Evolutionary conservation across 2,888 invertebrate species (phyloP), one percentile per base, ranked within the genome.

Genomic region (Synanthedon vespiformis): DNA sequence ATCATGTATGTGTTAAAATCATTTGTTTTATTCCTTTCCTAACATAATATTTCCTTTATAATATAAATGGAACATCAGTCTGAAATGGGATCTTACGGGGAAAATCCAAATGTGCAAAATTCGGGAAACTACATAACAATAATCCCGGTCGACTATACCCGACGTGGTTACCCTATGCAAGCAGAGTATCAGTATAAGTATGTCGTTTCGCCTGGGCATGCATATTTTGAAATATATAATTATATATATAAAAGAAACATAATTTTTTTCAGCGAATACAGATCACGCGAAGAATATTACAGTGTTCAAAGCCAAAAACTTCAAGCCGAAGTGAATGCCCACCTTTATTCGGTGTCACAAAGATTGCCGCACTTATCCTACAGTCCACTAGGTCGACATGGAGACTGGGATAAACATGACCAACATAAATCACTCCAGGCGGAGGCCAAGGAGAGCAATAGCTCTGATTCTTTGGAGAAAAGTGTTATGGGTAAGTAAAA

Each of bases 281-380:
- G 88, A 50, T 82, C 88, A 0, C 80, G 88, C 0, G 88, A 88
- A 63, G 88, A 88, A 57, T 88, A 86, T 55, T 88, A 87, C 67
- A 86, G 83, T 50, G 81, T 83, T 0, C 88, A 88, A 68, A 83
- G 84, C 40, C 88, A 88, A 54, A 88, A 86, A 53, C 61, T 88
- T 1, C 88, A 88, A 57, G 87, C 86, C 0, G 88, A 88, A 56
- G 88, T 88, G 50, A 88, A 85, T 50, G 88, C 88, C 0, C 88
- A 88, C 57, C 61, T 90, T 16, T 91, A 90, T 62, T 90, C 90
- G 0, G 90, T 91, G 10, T 90, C 90, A 0, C 90, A 90, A 65
- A 74, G 90, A 27, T 70, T 90, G 47, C 89, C 90, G 0, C 87
- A 89, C 57, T 66, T 88, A 2, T 83, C 88, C 0, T 88, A 86